Percentiles rank a stretch among this genome's conserved stretches.
These are phyloP conservation scores for Drosophila kurseongensis DNA, from an alignment of 1,140 invertebrate genomes.

Conservation along the genomic window DNA sequence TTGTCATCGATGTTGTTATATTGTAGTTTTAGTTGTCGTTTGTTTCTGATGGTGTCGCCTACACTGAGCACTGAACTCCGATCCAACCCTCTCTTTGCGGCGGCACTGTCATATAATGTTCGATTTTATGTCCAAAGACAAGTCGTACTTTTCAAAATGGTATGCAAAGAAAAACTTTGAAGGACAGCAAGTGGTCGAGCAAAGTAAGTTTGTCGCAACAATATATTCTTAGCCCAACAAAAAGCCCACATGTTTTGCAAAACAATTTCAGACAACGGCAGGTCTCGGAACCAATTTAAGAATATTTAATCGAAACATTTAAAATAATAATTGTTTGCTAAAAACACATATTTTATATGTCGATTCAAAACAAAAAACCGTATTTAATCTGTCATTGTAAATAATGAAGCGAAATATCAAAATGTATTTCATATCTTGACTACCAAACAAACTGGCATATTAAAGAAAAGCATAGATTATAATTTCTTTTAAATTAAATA, in stretches of 20 bases:
- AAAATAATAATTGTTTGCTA: no score
- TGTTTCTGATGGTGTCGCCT: conserved; percentile 34
- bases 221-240: not conserved
- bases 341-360: no score
- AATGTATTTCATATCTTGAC: no score
- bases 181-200: conserved; percentile 1
- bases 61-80: conserved; percentile 17
- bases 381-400: no score
- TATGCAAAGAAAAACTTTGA: conserved; percentile 1
- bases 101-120: conserved; percentile 3
- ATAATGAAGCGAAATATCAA: no score
- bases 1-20: conserved; percentile 54
- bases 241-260: no score
- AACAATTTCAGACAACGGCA: not conserved
- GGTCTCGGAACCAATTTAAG: not conserved
- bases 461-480: no score
- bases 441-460: no score
- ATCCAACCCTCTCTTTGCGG: conserved; percentile 7
- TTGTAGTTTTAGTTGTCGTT: conserved; percentile 8
- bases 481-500: no score
- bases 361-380: no score
- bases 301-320: no score
- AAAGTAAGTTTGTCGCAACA: not conserved
- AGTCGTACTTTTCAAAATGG: not conserved
- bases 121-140: not conserved